phyloP scores from a whole-genome alignment of 2,113 vertebrate species.

The Pyxicephalus adspersus region DNA sequence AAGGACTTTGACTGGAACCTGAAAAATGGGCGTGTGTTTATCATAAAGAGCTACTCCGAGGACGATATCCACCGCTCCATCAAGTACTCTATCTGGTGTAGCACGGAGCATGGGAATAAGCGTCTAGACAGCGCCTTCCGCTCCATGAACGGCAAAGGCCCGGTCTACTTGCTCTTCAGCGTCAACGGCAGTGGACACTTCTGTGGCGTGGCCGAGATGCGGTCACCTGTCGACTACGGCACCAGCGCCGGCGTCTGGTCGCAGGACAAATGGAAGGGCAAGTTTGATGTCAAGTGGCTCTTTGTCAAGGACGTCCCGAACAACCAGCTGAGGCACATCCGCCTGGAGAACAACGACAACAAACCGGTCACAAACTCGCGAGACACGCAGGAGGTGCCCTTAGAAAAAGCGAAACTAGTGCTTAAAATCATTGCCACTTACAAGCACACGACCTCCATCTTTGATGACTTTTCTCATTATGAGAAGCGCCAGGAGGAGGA shows the following conservation, averaged over 20 bases:
- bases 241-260: slow-evolving; percentile 98
- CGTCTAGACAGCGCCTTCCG: slow-evolving; percentile 93
- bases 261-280: slow-evolving; percentile 99
- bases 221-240: slow-evolving; percentile 96
- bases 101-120: slow-evolving; percentile 95
- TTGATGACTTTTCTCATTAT: slow-evolving; percentile 97
- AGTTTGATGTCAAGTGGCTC: slow-evolving; percentile 98
- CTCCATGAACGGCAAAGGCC: slow-evolving; percentile 85
- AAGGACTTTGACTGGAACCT: slow-evolving; percentile 97
- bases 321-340: slow-evolving; percentile 95
- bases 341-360: slow-evolving; percentile 98
- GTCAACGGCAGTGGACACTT: slow-evolving; percentile 98
- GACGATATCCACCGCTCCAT: slow-evolving; percentile 98
- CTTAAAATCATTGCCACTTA: slow-evolving; percentile 95
- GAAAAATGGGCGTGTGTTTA: slow-evolving; percentile 92
- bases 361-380: slow-evolving; percentile 99
- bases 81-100: slow-evolving; percentile 98
- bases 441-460: slow-evolving; percentile 98
- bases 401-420: slow-evolving; percentile 98
- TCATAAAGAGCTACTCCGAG: slow-evolving; percentile 98
- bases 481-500: slow-evolving; percentile 95
- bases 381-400: slow-evolving; percentile 97
- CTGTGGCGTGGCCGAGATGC: slow-evolving; percentile 97
- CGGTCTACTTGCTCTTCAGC: slow-evolving; percentile 94
- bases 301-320: slow-evolving; percentile 99